Percentiles rank a stretch among this genome's conserved stretches.
These are phyloP conservation scores for Allolobophora icterica DNA, from an alignment of 2,888 invertebrate species.

Conservation along the genomic window DNA sequence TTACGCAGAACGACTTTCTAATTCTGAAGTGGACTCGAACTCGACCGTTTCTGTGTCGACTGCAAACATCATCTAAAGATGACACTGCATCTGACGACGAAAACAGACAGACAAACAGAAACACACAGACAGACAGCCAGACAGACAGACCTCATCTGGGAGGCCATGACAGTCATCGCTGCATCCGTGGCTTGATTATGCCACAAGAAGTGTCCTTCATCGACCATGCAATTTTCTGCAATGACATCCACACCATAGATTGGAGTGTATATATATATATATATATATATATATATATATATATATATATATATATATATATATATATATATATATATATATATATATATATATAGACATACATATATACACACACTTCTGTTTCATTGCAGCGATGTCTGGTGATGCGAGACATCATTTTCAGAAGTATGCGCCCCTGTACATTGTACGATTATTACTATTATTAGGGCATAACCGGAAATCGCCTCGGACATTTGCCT, in stretches of 20 bases:
- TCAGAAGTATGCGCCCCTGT: no score
- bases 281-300: no score
- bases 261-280: background rate
- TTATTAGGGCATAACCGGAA: no score
- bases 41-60: constrained; percentile 3
- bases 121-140: constrained; percentile 28
- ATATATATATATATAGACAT: no score
- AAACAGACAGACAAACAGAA: background rate
- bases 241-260: background rate
- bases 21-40: constrained; percentile 9
- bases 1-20: background rate
- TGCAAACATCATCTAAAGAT: background rate
- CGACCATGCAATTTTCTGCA: background rate
- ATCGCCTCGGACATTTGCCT: no score
- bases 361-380: no score
- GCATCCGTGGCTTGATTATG: background rate
- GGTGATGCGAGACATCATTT: no score
- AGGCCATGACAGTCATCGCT: background rate
- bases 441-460: no score
- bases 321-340: no score
- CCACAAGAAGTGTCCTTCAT: background rate
- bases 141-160: constrained; percentile 59
- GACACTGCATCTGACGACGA: constrained; percentile 11
- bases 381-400: no score
- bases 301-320: no score